Base-by-base conservation (phyloP, 2,888 invertebrate species). In the Drosophila stalkeri region DNA sequence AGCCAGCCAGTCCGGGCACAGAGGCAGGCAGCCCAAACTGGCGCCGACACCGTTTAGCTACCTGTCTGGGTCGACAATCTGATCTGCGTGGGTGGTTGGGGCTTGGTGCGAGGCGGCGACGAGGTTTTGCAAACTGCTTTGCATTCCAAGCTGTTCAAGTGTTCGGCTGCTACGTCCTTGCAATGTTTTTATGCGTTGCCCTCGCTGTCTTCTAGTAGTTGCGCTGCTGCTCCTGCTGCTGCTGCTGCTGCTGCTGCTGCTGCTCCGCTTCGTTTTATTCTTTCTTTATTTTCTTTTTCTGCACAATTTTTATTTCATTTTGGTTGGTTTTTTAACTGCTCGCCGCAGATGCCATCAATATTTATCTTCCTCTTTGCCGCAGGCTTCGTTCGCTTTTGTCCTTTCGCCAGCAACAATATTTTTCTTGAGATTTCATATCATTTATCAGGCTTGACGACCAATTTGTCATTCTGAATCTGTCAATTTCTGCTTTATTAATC, bases 401-500 rank as follows among this genome's bases (percentile, higher is more conserved):
- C 78, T 75, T 77, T 72, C 47, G 51, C 64, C 64, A 65, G 62
- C 67, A 75, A 81, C 83, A 84, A 81, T 79, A 87, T 90, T 88
- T 87, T 85, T 89, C 86, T 74, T 80, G 64, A 84, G 83, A 82
- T 79, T 85, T 83, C 72, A 82, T 82, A 90, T 89, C 91, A 91
- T 91, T 91, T 91, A 91, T 91, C 91, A 91, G 91, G 81, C 89
- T 85, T 87, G 90, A 88, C 76, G 90, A 90, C 89, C 90, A 91
- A 91, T 91, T 91, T 91, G 91, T 91, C 91, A 91, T 91, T 89
- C 84, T 84, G 82, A 88, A 89, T 82, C 91, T 91, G 91, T 91
- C 90, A 91, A 91, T 91, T 90, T 90, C 79, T 83, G 80, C 84
- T 90, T 91, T 91, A 90, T 91, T 90, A 90, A 90, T 89, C 82